phyloP scores from a whole-genome alignment of 2,113 vertebrate genomes.

The Vidua macroura region DNA sequence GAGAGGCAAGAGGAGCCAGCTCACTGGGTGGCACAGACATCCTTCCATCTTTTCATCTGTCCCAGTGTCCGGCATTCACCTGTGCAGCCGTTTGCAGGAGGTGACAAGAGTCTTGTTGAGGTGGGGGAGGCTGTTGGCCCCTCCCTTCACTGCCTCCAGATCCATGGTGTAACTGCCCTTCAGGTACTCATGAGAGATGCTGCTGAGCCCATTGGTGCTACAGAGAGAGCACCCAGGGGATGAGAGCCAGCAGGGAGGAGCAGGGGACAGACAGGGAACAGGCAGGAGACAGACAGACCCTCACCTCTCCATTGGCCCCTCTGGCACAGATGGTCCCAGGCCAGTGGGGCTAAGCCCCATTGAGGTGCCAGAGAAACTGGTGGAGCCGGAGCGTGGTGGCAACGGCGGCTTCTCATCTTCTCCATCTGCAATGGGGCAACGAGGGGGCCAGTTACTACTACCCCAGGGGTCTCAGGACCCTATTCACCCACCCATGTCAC shows the following conservation, averaged over 20 bases:
- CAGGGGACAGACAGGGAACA: neutral
- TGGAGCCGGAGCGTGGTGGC: constrained; percentile 88
- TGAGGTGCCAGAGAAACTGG: constrained; percentile 70
- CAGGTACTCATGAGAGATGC: constrained; percentile 91
- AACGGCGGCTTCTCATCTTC: constrained; percentile 94
- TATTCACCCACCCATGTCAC: accelerated
- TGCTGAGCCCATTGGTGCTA: constrained; percentile 85
- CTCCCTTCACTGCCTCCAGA: constrained; percentile 88
- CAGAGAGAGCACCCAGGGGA: neutral
- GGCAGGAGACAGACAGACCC: neutral
- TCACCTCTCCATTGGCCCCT: constrained; percentile 83
- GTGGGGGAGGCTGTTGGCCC: constrained; percentile 87
- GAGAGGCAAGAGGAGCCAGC: neutral
- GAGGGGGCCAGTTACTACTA: accelerated
- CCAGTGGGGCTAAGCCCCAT: constrained; percentile 19
- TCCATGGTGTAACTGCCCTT: constrained; percentile 93
- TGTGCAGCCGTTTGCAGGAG: constrained; percentile 90
- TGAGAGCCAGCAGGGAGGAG: neutral
- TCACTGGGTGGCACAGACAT: neutral
- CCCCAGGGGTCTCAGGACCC: neutral
- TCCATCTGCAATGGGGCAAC: constrained; percentile 77
- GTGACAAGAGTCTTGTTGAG: constrained; percentile 90
- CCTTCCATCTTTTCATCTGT: neutral
- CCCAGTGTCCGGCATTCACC: constrained; percentile 41
- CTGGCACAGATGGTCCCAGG: constrained; percentile 34